phyloP scores from a whole-genome alignment of 2,113 vertebrate genomes.

The Chionodraco myersi region DNA sequence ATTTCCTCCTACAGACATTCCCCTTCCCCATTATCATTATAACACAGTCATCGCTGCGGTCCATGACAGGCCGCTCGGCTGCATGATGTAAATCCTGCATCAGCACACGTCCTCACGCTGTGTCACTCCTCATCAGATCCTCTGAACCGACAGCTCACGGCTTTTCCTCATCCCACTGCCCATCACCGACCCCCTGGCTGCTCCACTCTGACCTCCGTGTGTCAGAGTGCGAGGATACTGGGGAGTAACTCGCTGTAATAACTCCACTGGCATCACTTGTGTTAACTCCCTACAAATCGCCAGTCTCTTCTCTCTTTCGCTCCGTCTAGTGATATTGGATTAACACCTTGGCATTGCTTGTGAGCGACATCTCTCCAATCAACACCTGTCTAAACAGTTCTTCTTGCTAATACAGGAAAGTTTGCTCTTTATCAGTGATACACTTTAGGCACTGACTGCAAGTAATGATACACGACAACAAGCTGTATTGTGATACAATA shows the following conservation, averaged over 20 bases:
- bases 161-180: constrained; percentile 5
- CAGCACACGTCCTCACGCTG: constrained; percentile 36
- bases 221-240: not conserved
- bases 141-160: constrained; percentile 16
- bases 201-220: constrained; percentile 3
- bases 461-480: not conserved
- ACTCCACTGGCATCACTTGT: not conserved
- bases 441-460: not conserved
- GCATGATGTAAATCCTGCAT: constrained; percentile 63
- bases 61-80: constrained; percentile 48
- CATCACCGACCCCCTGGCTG: not conserved
- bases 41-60: constrained; percentile 35
- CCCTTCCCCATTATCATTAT: not conserved
- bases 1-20: constrained; percentile 16
- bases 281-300: not conserved
- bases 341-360: not conserved
- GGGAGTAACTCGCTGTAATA: constrained; percentile 7
- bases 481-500: not conserved
- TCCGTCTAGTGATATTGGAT: not conserved
- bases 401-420: not conserved
- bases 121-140: constrained; percentile 62
- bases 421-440: not conserved
- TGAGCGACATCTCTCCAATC: constrained; percentile 5
- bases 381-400: constrained; percentile 10
- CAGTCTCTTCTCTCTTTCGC: not conserved